Conservation (phyloP, 35 echinoderm and acorn worm species). For the Holothuria glaberrima region DNA sequence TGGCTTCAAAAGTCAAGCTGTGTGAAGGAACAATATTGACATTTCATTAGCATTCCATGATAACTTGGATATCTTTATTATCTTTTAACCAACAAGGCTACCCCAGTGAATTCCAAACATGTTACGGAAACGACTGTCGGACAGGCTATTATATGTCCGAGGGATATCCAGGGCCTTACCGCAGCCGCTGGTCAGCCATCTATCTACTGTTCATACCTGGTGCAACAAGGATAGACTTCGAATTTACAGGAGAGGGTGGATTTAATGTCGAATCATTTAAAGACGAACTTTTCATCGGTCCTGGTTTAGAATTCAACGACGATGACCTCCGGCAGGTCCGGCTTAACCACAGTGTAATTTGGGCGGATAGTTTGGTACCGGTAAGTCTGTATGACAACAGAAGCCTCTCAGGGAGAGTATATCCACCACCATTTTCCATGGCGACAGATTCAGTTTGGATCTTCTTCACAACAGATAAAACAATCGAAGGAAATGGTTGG, state of each 20-base stretch:
- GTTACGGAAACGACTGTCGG: constrained; percentile 52
- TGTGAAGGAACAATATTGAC: too few species aligned
- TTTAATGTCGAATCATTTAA: not conserved
- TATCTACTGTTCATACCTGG: not conserved
- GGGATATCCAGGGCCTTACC: constrained; percentile 55
- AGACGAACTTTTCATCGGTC: not conserved
- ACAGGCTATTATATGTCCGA: constrained; percentile 43
- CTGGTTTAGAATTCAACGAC: not conserved
- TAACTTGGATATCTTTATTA: too few species aligned
- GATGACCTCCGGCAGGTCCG: not conserved
- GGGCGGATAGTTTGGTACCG: not conserved
- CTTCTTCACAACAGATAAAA: not conserved
- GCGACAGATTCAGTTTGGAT: not conserved
- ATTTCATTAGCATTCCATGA: too few species aligned
- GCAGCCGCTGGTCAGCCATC: constrained; percentile 4
- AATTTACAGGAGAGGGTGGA: not conserved
- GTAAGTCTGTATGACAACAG: not conserved
- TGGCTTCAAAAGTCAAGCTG: too few species aligned
- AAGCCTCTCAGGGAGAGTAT: not conserved
- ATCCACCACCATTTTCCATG: not conserved
- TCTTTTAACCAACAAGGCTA: too few species aligned
- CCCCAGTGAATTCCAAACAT: constrained; percentile 45
- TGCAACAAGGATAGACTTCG: not conserved
- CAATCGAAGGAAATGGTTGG: not conserved
- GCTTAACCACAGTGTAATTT: not conserved